A percentile compares a stretch with the other conserved stretches of the same genome.
Evolutionary conservation across 1,140 invertebrate genomes (phyloP).

Genomic region (Heliconius congener): DNA sequence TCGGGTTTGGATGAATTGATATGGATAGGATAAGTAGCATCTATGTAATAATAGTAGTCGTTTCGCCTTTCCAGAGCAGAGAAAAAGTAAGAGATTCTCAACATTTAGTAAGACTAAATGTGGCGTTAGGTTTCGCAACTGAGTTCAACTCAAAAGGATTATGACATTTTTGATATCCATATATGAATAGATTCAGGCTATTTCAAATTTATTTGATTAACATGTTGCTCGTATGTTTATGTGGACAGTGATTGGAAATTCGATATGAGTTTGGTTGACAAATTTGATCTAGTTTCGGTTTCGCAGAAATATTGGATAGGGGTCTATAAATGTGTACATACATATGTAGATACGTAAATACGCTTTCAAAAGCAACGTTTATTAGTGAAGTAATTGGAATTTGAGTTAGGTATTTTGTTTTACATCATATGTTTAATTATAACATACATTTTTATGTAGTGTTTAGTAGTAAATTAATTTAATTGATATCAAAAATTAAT

Average conservation of each 20-base stretch:
- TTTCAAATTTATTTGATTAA: conserved; percentile 2
- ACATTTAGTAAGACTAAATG: no score
- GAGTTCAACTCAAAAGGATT: no score
- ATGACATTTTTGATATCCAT: no score
- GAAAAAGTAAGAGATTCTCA: no score
- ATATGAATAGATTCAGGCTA: neutral
- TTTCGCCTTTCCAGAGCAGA: no score
- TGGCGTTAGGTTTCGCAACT: no score
- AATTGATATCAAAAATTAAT: no score
- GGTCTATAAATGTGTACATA: neutral
- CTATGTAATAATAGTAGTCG: no score
- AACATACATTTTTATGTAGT: neutral
- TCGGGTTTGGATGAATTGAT: no score
- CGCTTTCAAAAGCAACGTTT: neutral
- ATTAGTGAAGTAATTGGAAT: neutral
- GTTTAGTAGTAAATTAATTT: no score
- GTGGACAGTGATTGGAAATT: conserved; percentile 7
- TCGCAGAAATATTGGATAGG: conserved; percentile 16
- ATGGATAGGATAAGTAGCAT: no score
- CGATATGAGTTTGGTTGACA: conserved; percentile 5
- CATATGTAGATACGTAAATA: neutral
- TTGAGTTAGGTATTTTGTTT: neutral
- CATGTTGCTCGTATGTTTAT: conserved; percentile 8
- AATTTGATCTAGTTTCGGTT: conserved; percentile 10
- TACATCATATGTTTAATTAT: neutral